Evolutionary conservation across 2,797 vertebrate species (phyloP).

Genomic region (Oreochromis grahami): DNA sequence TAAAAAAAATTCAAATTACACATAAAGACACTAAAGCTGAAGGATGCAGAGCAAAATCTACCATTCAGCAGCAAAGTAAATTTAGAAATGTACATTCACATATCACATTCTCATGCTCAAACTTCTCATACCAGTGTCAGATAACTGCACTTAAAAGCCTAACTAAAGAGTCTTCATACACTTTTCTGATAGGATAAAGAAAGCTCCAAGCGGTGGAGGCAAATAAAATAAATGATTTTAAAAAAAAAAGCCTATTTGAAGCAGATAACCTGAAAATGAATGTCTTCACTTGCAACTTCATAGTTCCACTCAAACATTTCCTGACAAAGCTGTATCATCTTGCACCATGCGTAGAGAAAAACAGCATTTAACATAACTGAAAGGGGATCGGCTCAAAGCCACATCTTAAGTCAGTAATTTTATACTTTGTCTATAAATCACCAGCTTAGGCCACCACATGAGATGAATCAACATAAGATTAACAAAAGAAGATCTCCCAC

Average conservation of each 20-base stretch:
- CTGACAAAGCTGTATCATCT: slow-evolving; percentile 4
- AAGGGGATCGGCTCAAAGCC: not conserved
- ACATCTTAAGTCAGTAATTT: slow-evolving; percentile 7
- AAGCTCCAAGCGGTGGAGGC: accelerated
- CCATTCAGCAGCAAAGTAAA: not conserved
- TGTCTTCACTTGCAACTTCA: not conserved
- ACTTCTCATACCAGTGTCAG: not conserved
- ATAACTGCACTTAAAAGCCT: not conserved
- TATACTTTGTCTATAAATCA: not conserved
- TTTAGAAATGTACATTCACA: not conserved
- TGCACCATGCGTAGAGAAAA: not conserved
- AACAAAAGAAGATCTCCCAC: not conserved
- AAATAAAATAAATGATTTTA: not conserved
- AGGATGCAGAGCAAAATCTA: not conserved
- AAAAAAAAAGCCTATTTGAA: not conserved
- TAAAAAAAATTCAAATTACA: not conserved
- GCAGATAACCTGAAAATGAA: not conserved
- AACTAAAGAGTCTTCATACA: not conserved
- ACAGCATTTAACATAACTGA: not conserved
- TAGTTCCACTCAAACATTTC: not conserved
- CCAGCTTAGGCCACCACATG: not conserved
- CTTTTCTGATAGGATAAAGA: not conserved
- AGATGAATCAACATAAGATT: not conserved
- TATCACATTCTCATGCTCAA: not conserved
- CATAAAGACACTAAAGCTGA: not conserved